A percentile compares a stretch with the other conserved stretches of the same genome.
Conservation (phyloP, 2,797 vertebrate genomes). For the Novumbra hubbsi region DNA sequence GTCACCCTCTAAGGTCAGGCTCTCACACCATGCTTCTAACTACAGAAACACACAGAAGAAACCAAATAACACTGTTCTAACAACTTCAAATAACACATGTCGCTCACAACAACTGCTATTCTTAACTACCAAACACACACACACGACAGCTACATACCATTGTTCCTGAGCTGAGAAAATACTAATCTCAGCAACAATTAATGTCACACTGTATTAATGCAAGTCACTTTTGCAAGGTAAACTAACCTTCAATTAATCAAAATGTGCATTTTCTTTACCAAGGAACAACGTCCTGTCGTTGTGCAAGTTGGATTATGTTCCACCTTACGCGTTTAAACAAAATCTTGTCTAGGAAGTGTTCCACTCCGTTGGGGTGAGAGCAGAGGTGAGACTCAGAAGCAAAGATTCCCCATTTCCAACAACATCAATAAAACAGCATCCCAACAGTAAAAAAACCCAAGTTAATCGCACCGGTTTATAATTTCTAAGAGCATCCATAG, state of each 20-base stretch:
- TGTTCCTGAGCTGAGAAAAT: neutral
- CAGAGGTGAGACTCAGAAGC: constrained; percentile 23
- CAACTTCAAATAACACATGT: constrained; percentile 10
- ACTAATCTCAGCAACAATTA: too few species aligned
- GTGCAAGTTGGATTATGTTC: neutral
- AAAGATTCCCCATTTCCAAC: constrained; percentile 7
- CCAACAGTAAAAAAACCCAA: constrained; percentile 15
- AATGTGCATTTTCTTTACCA: constrained; percentile 17
- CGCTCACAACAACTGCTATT: constrained; percentile 5
- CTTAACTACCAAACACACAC: constrained; percentile 10
- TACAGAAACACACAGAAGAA: constrained; percentile 31
- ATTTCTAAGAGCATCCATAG: constrained; percentile 22
- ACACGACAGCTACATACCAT: constrained; percentile 22
- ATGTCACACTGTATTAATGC: neutral
- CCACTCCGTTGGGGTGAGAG: constrained; percentile 22
- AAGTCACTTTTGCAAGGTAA: constrained; percentile 23
- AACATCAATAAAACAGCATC: constrained; percentile 4
- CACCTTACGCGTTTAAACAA: neutral
- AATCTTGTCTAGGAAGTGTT: neutral
- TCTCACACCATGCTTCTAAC: constrained; percentile 8
- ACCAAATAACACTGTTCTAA: constrained; percentile 8
- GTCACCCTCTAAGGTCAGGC: constrained; percentile 4
- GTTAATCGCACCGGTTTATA: constrained; percentile 12
- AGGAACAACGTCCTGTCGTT: constrained; percentile 15
- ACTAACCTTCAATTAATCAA: constrained; percentile 11